Conservation (phyloP, 1,140 invertebrate genomes). For the Amphibalanus amphitrite region DNA sequence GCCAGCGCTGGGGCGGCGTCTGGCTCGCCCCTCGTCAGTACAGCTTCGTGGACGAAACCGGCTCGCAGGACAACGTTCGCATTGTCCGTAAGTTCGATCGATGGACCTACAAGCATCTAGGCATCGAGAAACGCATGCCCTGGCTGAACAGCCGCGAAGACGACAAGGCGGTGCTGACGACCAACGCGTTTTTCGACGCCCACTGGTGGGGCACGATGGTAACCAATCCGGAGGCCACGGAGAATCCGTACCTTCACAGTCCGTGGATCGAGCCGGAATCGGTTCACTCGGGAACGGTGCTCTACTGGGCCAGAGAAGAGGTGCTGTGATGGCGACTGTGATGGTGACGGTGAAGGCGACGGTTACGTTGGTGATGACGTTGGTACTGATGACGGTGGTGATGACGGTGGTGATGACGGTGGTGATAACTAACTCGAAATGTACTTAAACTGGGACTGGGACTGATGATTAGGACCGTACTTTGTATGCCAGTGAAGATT, state of each 20-base stretch:
- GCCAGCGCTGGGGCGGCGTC: background rate
- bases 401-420: too few relatives aligned
- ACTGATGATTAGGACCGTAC: too few relatives aligned
- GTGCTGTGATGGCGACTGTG: too few relatives aligned
- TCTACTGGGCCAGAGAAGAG: background rate
- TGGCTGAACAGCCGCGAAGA: background rate
- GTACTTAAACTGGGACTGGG: too few relatives aligned
- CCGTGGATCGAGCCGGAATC: background rate
- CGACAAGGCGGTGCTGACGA: background rate
- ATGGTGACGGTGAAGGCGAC: too few relatives aligned
- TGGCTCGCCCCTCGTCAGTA: background rate
- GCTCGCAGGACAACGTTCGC: background rate
- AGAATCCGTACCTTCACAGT: background rate
- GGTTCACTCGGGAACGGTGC: background rate
- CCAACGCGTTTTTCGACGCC: background rate
- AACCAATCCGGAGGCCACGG: background rate
- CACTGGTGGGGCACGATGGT: background rate
- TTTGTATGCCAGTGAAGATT: too few relatives aligned
- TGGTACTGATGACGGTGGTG: too few relatives aligned
- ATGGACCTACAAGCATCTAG: background rate
- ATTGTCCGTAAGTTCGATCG: background rate
- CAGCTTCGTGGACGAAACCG: background rate
- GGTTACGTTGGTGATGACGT: too few relatives aligned
- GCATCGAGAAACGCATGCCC: background rate
- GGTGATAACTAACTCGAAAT: too few relatives aligned